These are phyloP conservation scores for Tachyglossus aculeatus DNA, from an alignment of 2,797 vertebrate species.

Conservation along the genomic window DNA sequence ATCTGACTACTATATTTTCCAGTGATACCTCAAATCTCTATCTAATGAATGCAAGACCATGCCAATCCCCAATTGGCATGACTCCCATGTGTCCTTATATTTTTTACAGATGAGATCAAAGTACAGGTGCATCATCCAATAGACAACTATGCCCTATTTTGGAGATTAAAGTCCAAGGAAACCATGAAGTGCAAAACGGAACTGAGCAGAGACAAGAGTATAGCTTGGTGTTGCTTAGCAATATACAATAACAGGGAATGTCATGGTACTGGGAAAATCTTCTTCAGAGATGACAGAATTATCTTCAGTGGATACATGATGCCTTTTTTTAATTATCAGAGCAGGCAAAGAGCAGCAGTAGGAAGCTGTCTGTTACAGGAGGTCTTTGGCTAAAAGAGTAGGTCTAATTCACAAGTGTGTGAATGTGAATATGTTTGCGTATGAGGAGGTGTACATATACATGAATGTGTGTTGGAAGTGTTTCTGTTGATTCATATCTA, in stretches of 20 bases:
- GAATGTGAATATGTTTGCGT: background rate
- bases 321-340: background rate
- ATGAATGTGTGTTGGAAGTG: too few relatives aligned
- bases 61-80: background rate
- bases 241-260: background rate
- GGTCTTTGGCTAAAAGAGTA: background rate
- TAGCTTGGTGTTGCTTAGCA: constrained; percentile 6
- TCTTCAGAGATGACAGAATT: background rate
- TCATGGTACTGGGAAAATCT: background rate
- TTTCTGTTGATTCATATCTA: too few relatives aligned
- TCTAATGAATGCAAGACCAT: too few relatives aligned
- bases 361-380: background rate
- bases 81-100: background rate
- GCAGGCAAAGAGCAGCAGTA: background rate
- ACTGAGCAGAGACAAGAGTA: background rate
- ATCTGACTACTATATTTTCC: constrained; percentile 13
- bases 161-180: background rate
- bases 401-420: background rate
- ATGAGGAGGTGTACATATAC: too few relatives aligned
- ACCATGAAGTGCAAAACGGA: background rate
- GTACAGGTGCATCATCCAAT: constrained; percentile 2
- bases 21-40: too few relatives aligned
- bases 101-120: background rate
- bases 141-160: background rate
- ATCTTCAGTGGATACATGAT: constrained; percentile 17